phyloP scores from a whole-genome alignment of 2,113 vertebrate genomes.

The Vicugna pacos region DNA sequence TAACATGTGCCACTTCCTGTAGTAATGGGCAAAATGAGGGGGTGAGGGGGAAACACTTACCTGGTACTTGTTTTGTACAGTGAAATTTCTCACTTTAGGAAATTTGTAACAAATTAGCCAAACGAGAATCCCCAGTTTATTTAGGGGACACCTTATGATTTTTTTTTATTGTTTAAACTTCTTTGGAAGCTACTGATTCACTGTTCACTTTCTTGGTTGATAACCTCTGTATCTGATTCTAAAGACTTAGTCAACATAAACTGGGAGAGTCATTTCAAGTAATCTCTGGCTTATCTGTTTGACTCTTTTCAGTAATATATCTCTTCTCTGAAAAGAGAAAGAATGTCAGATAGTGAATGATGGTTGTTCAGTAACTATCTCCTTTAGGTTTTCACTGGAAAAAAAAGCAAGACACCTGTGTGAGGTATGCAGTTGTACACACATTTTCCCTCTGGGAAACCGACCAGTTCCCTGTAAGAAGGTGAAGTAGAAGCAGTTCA shows the following conservation, averaged over 20 bases:
- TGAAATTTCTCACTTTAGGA: constrained; percentile 35
- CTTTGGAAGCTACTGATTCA: background rate
- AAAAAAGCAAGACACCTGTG: background rate
- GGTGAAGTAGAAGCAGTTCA: background rate
- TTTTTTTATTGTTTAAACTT: background rate
- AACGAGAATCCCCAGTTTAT: background rate
- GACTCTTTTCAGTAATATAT: background rate
- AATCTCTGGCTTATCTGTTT: background rate
- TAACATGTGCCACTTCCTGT: background rate
- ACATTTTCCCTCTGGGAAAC: background rate
- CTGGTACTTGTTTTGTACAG: background rate
- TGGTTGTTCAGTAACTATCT: background rate
- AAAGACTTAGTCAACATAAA: background rate
- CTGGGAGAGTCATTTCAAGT: background rate
- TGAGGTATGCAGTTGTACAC: background rate
- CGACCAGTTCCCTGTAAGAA: background rate
- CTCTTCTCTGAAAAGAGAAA: constrained; percentile 50
- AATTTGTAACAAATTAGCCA: constrained; percentile 59
- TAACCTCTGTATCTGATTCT: background rate
- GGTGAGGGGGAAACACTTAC: background rate
- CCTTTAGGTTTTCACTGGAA: background rate
- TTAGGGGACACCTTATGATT: background rate
- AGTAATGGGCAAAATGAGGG: background rate
- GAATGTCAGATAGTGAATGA: constrained; percentile 2
- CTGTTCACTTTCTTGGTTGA: background rate